Evolutionary conservation across 2,797 vertebrate species (phyloP), one percentile per base, ranked within the genome.

Genomic region (Atherinosoma microstoma): DNA sequence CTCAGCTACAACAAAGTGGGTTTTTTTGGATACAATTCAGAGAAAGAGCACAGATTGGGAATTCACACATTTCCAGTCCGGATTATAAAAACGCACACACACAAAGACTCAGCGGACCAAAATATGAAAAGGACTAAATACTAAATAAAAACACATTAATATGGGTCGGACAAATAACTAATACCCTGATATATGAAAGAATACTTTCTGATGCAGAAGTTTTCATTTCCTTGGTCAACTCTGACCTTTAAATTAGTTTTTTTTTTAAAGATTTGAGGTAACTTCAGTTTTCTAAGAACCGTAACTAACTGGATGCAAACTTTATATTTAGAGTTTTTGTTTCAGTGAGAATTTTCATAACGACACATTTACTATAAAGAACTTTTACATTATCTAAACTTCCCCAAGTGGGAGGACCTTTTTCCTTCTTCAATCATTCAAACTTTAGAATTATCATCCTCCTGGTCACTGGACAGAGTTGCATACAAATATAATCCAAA

Each of bases 1-100:
- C 82, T 84, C 82, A 87, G 70, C 70, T 78, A 79, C 88, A 90
- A 81, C 87, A 87, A 86, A 73, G 67, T 59, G 62, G 30, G 51
- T 57, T 70, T 82, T 51, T 85, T 60, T 88, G 70, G 65, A 88
- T n/a, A 35, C 56, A 78, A 66, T 64, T 82, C 51, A 70, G 66
- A 62, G 56, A 71, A 30, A 7, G 47, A 70, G 47, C 42, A 60
- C 69, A 65, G 67, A 63, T 8, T 6, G 47, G 61, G 40, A 58
- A 79, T 63, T 69, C 27, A 73, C 36, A 13, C 32, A 79, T 64
- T 68, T 80, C 60, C 71, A 82, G 70, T 75, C 74, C 16, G 2
- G 62, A 67, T 6, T 49, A 68, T 60, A 65, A 79, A 75, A 70
- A 40, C 16, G 5, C 20, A n/a, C n/a, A 27, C 45, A 45, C 18